A percentile compares a stretch with the other conserved stretches of the same genome.
These are phyloP conservation scores for Trichopria drosophilae DNA, from an alignment of 2,888 invertebrate species.

Conservation along the genomic window DNA sequence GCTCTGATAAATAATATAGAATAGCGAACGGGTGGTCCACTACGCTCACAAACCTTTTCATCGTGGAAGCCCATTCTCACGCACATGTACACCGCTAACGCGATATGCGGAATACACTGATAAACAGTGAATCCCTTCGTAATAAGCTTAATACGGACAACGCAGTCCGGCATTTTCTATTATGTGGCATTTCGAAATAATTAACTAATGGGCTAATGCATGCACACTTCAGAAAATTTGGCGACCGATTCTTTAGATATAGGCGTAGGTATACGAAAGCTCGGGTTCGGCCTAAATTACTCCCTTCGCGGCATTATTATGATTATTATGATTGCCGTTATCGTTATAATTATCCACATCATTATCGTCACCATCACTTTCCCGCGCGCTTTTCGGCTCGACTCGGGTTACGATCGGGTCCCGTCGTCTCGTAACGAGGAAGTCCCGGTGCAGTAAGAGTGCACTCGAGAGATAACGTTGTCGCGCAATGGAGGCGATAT, in stretches of 20 bases:
- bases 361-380: conserved; percentile 24
- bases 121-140: too few relatives aligned
- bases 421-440: too few relatives aligned
- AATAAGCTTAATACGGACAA: conserved; percentile 40
- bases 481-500: too few relatives aligned
- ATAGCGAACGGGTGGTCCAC: conserved; percentile 15
- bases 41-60: too few relatives aligned
- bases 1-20: background rate
- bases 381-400: background rate
- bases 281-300: conserved; percentile 29
- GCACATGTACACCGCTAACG: too few relatives aligned
- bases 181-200: conserved; percentile 49
- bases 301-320: conserved; percentile 24
- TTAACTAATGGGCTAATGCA: conserved; percentile 55
- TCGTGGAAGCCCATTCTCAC: too few relatives aligned
- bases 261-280: conserved; percentile 10
- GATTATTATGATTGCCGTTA: conserved; percentile 18
- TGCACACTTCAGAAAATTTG: conserved; percentile 34
- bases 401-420: too few relatives aligned
- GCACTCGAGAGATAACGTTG: too few relatives aligned
- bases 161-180: conserved; percentile 45
- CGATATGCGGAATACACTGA: too few relatives aligned
- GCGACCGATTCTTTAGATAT: conserved; percentile 31
- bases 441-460: too few relatives aligned
- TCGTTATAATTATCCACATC: conserved; percentile 28